Evolutionary conservation across 1,140 invertebrate genomes (phyloP).

Genomic region (Drosophila murphyi): DNA sequence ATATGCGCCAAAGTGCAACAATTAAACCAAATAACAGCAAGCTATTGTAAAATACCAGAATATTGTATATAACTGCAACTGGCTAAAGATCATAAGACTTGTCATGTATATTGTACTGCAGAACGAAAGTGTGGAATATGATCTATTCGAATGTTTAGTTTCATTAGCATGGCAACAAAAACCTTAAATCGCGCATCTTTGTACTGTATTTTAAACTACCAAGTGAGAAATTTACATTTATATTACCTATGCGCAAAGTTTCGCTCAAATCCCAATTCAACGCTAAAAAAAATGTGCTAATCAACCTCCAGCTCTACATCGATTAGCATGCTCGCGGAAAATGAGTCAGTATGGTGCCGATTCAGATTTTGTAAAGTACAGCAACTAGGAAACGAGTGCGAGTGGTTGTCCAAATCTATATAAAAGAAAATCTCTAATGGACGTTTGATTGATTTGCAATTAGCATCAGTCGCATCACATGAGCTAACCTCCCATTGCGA

Average conservation of each 20-base stretch:
- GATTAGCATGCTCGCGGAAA: conserved; percentile 28
- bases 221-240: conserved; percentile 3
- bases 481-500: conserved; percentile 31
- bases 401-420: conserved; percentile 21
- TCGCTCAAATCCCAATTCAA: background rate
- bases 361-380: conserved; percentile 29
- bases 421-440: conserved; percentile 51
- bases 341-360: conserved; percentile 55
- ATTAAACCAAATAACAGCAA: too few species aligned
- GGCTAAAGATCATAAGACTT: too few species aligned
- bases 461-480: conserved; percentile 71
- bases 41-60: too few species aligned
- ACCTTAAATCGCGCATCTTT: too few species aligned
- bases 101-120: too few species aligned
- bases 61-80: too few species aligned
- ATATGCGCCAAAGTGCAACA: too few species aligned
- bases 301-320: conserved; percentile 17
- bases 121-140: too few species aligned
- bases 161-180: conserved; percentile 2
- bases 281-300: conserved; percentile 43
- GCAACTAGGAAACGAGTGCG: conserved; percentile 2
- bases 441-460: conserved; percentile 75
- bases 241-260: conserved; percentile 23
- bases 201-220: too few species aligned
- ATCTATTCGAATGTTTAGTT: background rate